phyloP scores from a whole-genome alignment of 2,797 vertebrate species.

The Otus scops region DNA sequence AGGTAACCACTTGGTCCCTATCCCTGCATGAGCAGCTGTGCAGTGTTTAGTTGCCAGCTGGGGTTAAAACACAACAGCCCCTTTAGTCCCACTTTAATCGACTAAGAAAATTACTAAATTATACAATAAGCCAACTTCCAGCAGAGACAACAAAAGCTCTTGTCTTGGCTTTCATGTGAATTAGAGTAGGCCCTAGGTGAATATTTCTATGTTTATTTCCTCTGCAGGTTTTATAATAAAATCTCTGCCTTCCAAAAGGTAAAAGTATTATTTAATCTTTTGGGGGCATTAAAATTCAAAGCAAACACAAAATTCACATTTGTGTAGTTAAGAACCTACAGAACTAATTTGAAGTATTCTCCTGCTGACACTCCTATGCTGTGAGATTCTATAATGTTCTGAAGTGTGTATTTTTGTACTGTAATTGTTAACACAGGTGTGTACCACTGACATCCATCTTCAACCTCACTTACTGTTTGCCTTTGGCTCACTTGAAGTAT shows the following conservation, averaged over 20 bases:
- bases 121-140: not conserved
- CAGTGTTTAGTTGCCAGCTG: no score
- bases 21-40: no score
- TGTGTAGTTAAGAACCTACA: not conserved
- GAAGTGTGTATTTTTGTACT: not conserved
- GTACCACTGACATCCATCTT: not conserved
- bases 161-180: not conserved
- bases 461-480: not conserved
- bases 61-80: no score
- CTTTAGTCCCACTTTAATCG: not conserved
- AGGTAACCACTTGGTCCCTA: no score
- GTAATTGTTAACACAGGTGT: not conserved
- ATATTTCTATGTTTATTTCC: constrained; percentile 6
- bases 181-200: not conserved
- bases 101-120: not conserved
- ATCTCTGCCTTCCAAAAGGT: not conserved
- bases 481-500: not conserved
- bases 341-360: constrained; percentile 26
- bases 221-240: not conserved
- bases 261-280: constrained; percentile 44
- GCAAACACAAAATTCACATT: constrained; percentile 30
- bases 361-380: not conserved
- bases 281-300: constrained; percentile 13
- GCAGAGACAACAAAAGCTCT: not conserved
- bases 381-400: not conserved